A percentile compares a stretch with the other conserved stretches of the same genome.
Conservation (phyloP, 2,888 invertebrate species). For the Julus scandinavius region DNA sequence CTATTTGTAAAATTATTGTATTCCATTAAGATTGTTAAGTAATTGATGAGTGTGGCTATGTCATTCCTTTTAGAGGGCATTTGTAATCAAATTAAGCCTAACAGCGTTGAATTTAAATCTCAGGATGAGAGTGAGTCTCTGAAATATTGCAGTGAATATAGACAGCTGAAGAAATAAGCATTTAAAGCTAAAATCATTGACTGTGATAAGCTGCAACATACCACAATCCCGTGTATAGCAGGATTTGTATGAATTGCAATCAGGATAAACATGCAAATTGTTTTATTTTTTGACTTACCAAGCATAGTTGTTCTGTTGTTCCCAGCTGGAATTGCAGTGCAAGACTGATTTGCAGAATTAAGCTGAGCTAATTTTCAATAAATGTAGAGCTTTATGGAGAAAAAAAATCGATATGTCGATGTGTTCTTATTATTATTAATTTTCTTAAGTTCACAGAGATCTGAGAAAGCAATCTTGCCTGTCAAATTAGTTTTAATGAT, state of each 20-base stretch:
- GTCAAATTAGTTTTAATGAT: background rate
- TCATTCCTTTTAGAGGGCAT: no score
- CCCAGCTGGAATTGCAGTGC: background rate
- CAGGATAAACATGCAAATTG: background rate
- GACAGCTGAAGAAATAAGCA: background rate
- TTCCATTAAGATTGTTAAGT: background rate
- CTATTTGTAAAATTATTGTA: background rate
- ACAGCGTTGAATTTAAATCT: no score
- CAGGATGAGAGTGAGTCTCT: background rate
- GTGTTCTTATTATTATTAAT: background rate
- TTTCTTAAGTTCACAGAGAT: background rate
- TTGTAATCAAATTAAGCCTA: no score
- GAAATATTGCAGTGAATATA: no score
- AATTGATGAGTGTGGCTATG: background rate
- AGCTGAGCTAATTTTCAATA: background rate
- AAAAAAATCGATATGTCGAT: background rate
- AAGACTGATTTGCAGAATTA: background rate
- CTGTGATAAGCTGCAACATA: conserved; percentile 36
- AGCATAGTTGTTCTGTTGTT: background rate
- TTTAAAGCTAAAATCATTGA: background rate
- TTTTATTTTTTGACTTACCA: conserved; percentile 12
- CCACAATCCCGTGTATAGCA: background rate
- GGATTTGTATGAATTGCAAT: background rate
- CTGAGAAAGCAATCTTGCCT: background rate
- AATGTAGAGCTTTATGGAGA: background rate